A percentile compares a stretch with the other conserved stretches of the same genome.
Conservation (phyloP, 2,113 vertebrate genomes). For the Amia ocellicauda region DNA sequence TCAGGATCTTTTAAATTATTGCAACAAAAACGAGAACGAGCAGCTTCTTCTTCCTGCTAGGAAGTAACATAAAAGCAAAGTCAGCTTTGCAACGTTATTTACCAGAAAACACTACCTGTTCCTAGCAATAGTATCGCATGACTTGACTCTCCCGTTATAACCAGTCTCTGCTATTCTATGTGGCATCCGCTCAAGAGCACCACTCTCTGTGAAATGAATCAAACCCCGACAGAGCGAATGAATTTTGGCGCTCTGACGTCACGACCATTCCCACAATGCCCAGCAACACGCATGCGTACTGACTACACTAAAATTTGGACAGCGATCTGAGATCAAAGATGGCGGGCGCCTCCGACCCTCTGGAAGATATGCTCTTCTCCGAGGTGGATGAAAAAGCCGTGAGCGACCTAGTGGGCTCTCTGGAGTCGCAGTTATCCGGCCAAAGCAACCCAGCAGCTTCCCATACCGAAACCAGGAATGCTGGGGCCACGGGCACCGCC, state of each 20-base stretch:
- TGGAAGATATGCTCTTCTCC: constrained; percentile 86
- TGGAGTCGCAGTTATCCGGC: constrained; percentile 76
- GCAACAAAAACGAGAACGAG: too few species aligned
- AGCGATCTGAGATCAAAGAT: constrained; percentile 74
- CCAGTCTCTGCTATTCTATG: too few species aligned
- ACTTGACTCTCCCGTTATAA: too few species aligned
- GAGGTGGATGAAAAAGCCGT: constrained; percentile 86
- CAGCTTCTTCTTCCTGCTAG: too few species aligned
- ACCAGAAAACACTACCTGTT: too few species aligned
- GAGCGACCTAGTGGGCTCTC: constrained; percentile 77
- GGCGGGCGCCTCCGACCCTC: constrained; percentile 80
- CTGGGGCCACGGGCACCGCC: constrained; percentile 50
- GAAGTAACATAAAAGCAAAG: too few species aligned
- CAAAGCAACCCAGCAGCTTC: constrained; percentile 51
- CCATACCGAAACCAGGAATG: constrained; percentile 55
- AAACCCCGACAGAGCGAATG: constrained; percentile 15
- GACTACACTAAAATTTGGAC: constrained; percentile 55
- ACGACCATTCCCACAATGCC: constrained; percentile 71
- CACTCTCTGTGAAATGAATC: constrained; percentile 14
- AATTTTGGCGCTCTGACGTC: constrained; percentile 55
- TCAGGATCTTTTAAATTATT: too few species aligned
- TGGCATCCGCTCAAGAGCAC: not conserved
- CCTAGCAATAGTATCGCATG: too few species aligned
- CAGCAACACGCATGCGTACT: constrained; percentile 73
- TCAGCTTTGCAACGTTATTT: too few species aligned